phyloP scores from a whole-genome alignment of 2,888 invertebrate genomes.

The Cantharis nigra region DNA sequence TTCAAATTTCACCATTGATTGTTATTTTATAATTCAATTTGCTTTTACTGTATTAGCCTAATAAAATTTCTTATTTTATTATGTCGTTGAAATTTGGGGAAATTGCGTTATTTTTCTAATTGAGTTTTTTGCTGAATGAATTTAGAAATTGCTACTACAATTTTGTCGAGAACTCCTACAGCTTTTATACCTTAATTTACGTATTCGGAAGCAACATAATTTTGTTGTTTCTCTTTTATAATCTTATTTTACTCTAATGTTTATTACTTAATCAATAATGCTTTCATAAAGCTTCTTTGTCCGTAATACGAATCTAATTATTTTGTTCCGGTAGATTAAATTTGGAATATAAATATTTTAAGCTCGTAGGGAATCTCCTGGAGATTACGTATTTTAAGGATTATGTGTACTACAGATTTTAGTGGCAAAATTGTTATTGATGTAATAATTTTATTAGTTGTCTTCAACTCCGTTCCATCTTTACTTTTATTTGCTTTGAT shows the following conservation, averaged over 20 bases:
- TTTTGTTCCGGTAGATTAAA: not conserved
- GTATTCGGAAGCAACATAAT: not conserved
- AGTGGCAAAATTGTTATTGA: not conserved
- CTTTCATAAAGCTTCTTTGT: not conserved
- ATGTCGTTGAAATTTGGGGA: not conserved
- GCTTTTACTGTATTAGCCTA: not conserved
- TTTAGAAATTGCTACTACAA: not conserved
- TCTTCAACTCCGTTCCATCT: not conserved
- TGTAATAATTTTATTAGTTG: not conserved
- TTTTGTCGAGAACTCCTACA: not conserved
- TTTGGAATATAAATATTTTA: not conserved
- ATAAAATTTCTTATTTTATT: not conserved
- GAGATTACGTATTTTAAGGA: not conserved
- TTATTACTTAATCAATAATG: constrained; percentile 3
- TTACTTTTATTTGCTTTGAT: not conserved
- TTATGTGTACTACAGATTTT: not conserved
- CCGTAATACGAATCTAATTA: not conserved
- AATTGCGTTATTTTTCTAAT: not conserved
- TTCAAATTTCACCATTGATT: not conserved
- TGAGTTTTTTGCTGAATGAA: not conserved
- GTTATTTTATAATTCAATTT: not conserved
- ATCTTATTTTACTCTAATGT: not conserved
- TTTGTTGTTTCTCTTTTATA: not conserved
- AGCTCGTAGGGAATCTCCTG: not conserved
- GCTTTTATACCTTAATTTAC: not conserved